Evolutionary conservation across 2,113 vertebrate genomes (phyloP), one percentile per base, ranked within the genome.

Genomic region (Heteronetta atricapilla): DNA sequence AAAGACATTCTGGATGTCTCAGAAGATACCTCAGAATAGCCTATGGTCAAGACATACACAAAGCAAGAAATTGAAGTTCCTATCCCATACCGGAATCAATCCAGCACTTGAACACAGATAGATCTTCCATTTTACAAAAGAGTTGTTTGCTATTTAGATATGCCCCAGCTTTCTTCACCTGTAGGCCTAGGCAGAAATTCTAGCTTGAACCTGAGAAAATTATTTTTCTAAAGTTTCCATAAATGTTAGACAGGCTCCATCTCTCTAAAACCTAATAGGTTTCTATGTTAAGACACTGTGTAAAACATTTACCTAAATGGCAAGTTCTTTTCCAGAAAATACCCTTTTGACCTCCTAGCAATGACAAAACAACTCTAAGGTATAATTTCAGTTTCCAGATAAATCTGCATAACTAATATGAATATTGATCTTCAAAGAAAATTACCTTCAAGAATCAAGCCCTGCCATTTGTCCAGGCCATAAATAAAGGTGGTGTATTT

Each of bases 51-150:
- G 46, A 68, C 75, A 70, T 4, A 48, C 22, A 42, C 10, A 85
- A 77, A 73, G 11, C 22, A 67, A 33, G 8, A 64, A 78, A 19
- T 4, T 26, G 8, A 92, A 78, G 10, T 6, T 62, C 4, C 16
- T 42, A 11, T 20, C 22, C 13, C 33, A n/a, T 33, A 26, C 9
- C 10, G 38, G 18, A 69, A 75, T 53, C 21, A 59, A 21, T 17
- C 19, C 31, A 52, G 15, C 12, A 16, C 11, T 44, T 3, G 1
- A 73, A 40, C 6, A 34, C 2, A 7, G 50, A 60, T 12, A 0
- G 0, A 46, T 52, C 14, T 6, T 63, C 19, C 72, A 58, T n/a
- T 76, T 64, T 82, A 42, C 31, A 20, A 18, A 1, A 2, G 4
- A 12, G 36, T 28, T 67, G 11, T 52, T 25, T 72, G 21, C 19